Percentiles rank a stretch among this genome's conserved stretches.
Conservation (phyloP, 2,888 invertebrate genomes). For the Phyllotreta cruciferae region DNA sequence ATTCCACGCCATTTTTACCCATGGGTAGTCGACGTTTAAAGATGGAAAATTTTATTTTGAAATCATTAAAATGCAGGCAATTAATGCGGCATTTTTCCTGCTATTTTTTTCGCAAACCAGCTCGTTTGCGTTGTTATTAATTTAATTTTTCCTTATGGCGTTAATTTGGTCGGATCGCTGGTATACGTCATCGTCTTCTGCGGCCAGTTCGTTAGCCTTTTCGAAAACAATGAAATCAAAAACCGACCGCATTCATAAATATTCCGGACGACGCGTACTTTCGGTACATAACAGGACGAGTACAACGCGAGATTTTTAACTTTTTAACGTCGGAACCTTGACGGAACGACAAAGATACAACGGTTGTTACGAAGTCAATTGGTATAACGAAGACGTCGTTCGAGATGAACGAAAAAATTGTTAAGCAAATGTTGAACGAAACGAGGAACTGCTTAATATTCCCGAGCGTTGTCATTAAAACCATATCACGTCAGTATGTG, state of each 20-base stretch:
- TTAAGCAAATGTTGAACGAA: slow-evolving; percentile 12
- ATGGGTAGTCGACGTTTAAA: not conserved
- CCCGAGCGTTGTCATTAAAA: too few relatives aligned
- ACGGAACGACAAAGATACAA: slow-evolving; percentile 14
- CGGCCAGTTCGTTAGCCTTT: slow-evolving; percentile 18
- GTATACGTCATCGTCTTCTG: not conserved
- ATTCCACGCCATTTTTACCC: slow-evolving; percentile 4
- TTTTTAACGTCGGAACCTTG: slow-evolving; percentile 10
- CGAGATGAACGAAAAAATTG: slow-evolving; percentile 11
- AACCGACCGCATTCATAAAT: slow-evolving; percentile 18
- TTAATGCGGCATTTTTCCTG: too few relatives aligned
- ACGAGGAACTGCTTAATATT: slow-evolving; percentile 12
- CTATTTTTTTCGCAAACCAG: too few relatives aligned
- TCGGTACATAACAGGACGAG: slow-evolving; percentile 18
- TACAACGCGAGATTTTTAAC: not conserved
- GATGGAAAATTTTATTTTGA: too few relatives aligned
- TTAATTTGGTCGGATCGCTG: too few relatives aligned
- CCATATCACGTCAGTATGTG: too few relatives aligned
- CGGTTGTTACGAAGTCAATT: slow-evolving; percentile 10
- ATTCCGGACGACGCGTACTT: slow-evolving; percentile 19
- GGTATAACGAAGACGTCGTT: slow-evolving; percentile 6
- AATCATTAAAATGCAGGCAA: too few relatives aligned
- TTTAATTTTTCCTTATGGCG: too few relatives aligned
- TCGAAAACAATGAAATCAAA: slow-evolving; percentile 22
- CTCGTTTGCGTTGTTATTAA: too few relatives aligned